Base-by-base conservation (phyloP, 2,113 vertebrate species). In the Sylvia atricapilla region DNA sequence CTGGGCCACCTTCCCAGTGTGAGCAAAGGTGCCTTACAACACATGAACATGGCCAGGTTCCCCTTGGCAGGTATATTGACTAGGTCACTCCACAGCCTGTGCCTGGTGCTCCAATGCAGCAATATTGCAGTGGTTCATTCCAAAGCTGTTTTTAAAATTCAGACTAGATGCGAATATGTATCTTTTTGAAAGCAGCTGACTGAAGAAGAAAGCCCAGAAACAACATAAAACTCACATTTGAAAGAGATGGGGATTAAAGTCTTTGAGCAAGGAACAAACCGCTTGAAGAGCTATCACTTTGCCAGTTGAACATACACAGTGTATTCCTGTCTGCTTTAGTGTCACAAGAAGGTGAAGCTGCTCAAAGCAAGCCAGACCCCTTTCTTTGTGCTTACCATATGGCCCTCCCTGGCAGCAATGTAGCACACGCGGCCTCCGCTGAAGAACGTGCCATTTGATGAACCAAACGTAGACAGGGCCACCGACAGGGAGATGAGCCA, bases 401-500 rank as follows among this genome's bases (percentile, higher is more conserved):
- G 99, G 33, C 98, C 98, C 92, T 99, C 99, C 72, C 99, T 97
- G 52, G 98, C 98, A n/a, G 99, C 98, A 15, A 98, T 98, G n/a
- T 98, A 99, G 94, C 98, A 99, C 73, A 99, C 86, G 0, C 98
- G 97, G 41, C 99, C 98, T 7, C 98, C 98, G 0, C 98, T 98
- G 94, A 99, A 99, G 97, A 99, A 98, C 0, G 96, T 97, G 62
- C 98, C 99, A 0, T 98, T 99, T 0, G 98, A 96, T 4, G 99
- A 98, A 19, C 99, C 98, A 22, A 99, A 99, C 0, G 98, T 98
- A 6, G 98, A 99, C n/a, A 99, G 93, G 4, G 98, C 97, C 31
- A 99, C 98, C 0, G 98, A 98, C 91, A 99, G 64, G 8, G 98
- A 98, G 96, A 99, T 98, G 66, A 99, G 90, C 99, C 99, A 99